phyloP scores from a whole-genome alignment of 2,888 invertebrate genomes.

The Polylopha cassiicola region DNA sequence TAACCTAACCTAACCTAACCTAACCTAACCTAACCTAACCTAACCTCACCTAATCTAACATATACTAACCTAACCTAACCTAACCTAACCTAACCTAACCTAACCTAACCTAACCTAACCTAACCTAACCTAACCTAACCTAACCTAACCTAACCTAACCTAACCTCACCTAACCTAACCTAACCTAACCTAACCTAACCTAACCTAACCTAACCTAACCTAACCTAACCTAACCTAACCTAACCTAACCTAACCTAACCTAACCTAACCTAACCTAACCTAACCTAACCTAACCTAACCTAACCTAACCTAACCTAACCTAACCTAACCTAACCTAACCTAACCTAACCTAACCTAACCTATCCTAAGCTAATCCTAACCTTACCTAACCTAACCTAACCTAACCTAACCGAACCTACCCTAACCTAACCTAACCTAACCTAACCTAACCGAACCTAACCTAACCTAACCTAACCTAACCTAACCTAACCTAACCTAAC shows the following conservation, averaged over 20 bases:
- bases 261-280: slow-evolving; percentile 9
- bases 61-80: slow-evolving; percentile 27
- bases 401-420: too few species aligned
- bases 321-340: slow-evolving; percentile 13
- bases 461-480: slow-evolving; percentile 22
- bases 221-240: slow-evolving; percentile 24
- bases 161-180: slow-evolving; percentile 30
- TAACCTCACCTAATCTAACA: slow-evolving; percentile 29
- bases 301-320: slow-evolving; percentile 9
- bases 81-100: slow-evolving; percentile 26
- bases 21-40: slow-evolving; percentile 30
- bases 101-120: slow-evolving; percentile 25
- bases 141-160: slow-evolving; percentile 30
- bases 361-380: slow-evolving; percentile 8
- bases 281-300: slow-evolving; percentile 17
- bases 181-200: slow-evolving; percentile 30
- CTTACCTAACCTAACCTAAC: slow-evolving; percentile 18
- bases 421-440: slow-evolving; percentile 11
- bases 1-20: slow-evolving; percentile 30
- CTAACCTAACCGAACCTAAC: slow-evolving; percentile 21
- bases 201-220: slow-evolving; percentile 30
- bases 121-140: slow-evolving; percentile 28
- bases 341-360: slow-evolving; percentile 2
- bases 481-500: slow-evolving; percentile 21
- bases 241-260: slow-evolving; percentile 25